Conservation (phyloP, 2,888 invertebrate genomes). For the Lagria hirta region DNA sequence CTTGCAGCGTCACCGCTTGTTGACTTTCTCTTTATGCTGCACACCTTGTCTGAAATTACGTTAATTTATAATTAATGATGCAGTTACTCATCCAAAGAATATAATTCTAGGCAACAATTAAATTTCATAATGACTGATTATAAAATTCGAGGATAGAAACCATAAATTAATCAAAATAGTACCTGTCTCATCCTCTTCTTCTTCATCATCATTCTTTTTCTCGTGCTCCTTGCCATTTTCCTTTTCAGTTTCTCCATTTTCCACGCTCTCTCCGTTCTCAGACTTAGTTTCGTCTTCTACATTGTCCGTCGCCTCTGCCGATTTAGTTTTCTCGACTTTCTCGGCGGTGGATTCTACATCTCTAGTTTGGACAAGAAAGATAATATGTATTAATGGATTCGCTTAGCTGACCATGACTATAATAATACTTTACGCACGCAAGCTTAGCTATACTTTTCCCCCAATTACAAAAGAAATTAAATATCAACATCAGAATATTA, state of each 20-base stretch:
- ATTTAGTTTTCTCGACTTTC: slow-evolving; percentile 15
- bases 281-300: slow-evolving; percentile 31
- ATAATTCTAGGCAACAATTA: too few relatives aligned
- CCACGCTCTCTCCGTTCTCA: slow-evolving; percentile 36
- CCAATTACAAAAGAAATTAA: too few relatives aligned
- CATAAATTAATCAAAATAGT: too few relatives aligned
- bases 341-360: slow-evolving; percentile 33
- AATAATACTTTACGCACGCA: slow-evolving; percentile 13
- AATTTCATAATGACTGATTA: background rate
- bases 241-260: slow-evolving; percentile 50
- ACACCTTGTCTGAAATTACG: slow-evolving; percentile 49
- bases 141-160: background rate
- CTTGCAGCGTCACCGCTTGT: slow-evolving; percentile 59
- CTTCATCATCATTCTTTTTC: slow-evolving; percentile 53
- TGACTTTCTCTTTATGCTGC: slow-evolving; percentile 72
- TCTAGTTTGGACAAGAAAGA: slow-evolving; percentile 15
- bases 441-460: too few relatives aligned
- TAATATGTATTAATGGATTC: slow-evolving; percentile 15
- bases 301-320: slow-evolving; percentile 9
- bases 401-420: slow-evolving; percentile 20
- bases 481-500: too few relatives aligned
- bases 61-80: slow-evolving; percentile 3
- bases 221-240: slow-evolving; percentile 50
- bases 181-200: slow-evolving; percentile 43
- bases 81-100: too few relatives aligned